phyloP scores from a whole-genome alignment of 2,888 invertebrate genomes.

The Chloroclysta siterata region DNA sequence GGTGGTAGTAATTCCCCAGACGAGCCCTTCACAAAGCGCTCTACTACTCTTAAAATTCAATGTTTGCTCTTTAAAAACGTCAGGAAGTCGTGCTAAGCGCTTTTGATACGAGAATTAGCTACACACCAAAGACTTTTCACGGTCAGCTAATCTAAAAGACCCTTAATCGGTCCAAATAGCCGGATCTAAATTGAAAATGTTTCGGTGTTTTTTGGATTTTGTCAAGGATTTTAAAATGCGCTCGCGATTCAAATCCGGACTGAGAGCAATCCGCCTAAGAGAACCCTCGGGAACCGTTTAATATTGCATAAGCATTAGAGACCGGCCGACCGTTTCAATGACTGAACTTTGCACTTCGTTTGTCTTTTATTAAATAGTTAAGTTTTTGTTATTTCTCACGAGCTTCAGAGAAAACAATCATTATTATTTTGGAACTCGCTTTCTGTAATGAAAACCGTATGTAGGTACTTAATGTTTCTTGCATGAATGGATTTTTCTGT shows the following conservation, averaged over 20 bases:
- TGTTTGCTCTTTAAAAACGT: background rate
- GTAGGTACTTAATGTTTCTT: too few species aligned
- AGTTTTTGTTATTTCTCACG: background rate
- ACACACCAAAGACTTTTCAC: conserved; percentile 8
- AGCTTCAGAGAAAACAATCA: background rate
- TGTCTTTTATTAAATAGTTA: conserved; percentile 18
- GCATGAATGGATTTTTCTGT: too few species aligned
- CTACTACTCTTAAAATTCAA: too few species aligned
- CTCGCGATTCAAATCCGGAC: conserved; percentile 32
- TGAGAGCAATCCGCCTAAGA: conserved; percentile 35
- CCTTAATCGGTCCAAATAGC: conserved; percentile 12
- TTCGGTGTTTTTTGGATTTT: conserved; percentile 16
- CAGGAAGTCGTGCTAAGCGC: background rate
- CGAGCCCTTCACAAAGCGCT: too few species aligned
- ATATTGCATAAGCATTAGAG: conserved; percentile 36
- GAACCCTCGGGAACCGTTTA: conserved; percentile 33
- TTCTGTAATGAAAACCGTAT: too few species aligned
- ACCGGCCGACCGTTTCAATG: conserved; percentile 24
- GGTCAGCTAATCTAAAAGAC: conserved; percentile 8
- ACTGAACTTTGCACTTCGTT: conserved; percentile 24
- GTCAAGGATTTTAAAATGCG: conserved; percentile 24
- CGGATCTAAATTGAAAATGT: conserved; percentile 22
- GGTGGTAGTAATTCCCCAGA: too few species aligned
- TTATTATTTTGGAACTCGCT: too few species aligned
- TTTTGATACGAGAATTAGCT: background rate